Evolutionary conservation across 2,797 vertebrate species (phyloP).

Genomic region (Pseudocheirus occidentalis): DNA sequence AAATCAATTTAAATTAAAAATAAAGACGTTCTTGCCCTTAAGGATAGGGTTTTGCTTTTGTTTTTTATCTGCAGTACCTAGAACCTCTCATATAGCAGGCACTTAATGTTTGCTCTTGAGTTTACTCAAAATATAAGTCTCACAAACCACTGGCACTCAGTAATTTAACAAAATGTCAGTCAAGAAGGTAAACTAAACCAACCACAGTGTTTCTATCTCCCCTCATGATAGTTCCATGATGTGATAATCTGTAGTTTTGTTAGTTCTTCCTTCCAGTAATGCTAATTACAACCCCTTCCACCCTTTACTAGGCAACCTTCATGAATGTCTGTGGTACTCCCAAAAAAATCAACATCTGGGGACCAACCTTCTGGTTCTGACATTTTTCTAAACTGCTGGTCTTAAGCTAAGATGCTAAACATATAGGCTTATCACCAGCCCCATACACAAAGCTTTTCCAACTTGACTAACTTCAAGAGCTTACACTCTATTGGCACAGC

Average conservation of each 20-base stretch:
- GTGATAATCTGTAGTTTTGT: not conserved
- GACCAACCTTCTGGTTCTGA: not conserved
- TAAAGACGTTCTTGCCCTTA: not conserved
- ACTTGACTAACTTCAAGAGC: not conserved
- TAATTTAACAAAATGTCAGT: not conserved
- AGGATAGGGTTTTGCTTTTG: not conserved
- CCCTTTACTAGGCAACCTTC: not conserved
- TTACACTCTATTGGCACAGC: not conserved
- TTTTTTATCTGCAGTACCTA: not conserved
- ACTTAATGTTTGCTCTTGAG: not conserved
- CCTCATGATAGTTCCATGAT: not conserved
- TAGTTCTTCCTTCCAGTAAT: not conserved
- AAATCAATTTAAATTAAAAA: too few species aligned
- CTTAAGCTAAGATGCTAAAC: not conserved
- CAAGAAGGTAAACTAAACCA: not conserved
- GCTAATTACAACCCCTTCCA: not conserved
- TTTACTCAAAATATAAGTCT: not conserved
- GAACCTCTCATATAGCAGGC: constrained; percentile 8
- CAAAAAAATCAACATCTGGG: not conserved
- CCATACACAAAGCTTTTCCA: not conserved
- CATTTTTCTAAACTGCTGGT: not conserved
- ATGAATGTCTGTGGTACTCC: not conserved
- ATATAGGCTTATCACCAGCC: not conserved
- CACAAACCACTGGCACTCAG: not conserved
- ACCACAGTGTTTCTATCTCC: not conserved